Conservation (phyloP, 2,888 invertebrate genomes). For the Reticulitermes lucifugus region DNA sequence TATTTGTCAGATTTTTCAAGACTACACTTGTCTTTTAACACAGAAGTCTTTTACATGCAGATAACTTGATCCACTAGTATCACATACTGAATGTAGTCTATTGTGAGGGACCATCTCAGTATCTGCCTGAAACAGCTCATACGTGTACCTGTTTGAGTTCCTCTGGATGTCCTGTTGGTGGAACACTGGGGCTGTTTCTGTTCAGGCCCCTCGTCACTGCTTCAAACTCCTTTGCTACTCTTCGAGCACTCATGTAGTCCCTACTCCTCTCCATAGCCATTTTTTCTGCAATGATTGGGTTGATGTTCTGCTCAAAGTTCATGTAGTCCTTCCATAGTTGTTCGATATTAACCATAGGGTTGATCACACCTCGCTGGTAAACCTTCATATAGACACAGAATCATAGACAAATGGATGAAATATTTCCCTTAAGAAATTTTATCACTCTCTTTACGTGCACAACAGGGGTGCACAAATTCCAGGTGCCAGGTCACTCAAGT, state of each 20-base stretch:
- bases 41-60: too few species aligned
- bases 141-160: constrained; percentile 87
- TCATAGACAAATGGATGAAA: too few species aligned
- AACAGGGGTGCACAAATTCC: too few species aligned
- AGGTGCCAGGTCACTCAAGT: too few species aligned
- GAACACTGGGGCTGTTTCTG: constrained; percentile 94
- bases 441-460: too few species aligned
- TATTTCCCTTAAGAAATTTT: too few species aligned
- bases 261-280: constrained; percentile 97
- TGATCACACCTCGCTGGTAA: constrained; percentile 95
- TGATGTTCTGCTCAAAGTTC: constrained; percentile 93
- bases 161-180: constrained; percentile 91
- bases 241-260: constrained; percentile 97
- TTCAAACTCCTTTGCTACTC: constrained; percentile 97
- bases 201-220: constrained; percentile 95
- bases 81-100: too few species aligned
- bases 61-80: too few species aligned
- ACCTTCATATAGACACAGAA: constrained; percentile 62
- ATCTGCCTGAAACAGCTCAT: background rate
- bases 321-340: constrained; percentile 98
- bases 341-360: constrained; percentile 97
- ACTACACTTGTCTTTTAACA: too few species aligned
- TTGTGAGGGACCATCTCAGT: constrained; percentile 28
- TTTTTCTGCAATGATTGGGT: constrained; percentile 92
- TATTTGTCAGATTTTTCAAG: too few species aligned